Base-by-base conservation (phyloP, 2,113 vertebrate species). In the Rhea pennata region DNA sequence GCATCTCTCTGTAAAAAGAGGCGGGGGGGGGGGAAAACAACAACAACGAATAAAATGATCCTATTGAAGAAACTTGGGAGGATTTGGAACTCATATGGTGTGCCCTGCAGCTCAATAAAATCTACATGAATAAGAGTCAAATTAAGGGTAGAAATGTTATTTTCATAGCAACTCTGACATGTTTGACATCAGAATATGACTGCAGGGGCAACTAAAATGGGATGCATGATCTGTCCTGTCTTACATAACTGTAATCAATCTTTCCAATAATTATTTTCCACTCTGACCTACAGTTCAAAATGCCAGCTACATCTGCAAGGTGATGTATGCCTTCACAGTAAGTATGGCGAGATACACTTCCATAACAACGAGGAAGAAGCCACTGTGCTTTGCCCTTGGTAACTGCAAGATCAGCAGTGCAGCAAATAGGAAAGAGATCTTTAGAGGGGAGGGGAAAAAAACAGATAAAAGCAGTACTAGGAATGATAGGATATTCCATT, bases 121-220 rank as follows among this genome's bases (percentile, higher is more conserved):
- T 13, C 29, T 10, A 40, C 29, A 36, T 1, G 2, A n/a, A 48
- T 50, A 50, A 29, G 9, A 16, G 23, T 2, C 62, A 12, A 22
- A 4, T 1, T 1, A 53, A 42, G 29, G 39, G 42, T 6, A 24
- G 59, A 62, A 39, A 44, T 15, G 79, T 8, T 42, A 54, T 12
- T 80, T 50, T 20, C 46, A 8, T 3, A 5, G 12, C 14, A 21
- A 6, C n/a, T 39, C 56, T 3, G 29, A 1, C 46, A 12, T 0
- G 0, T 31, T 33, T 3, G 3, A 2, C 36, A 3, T 44, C 58
- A 7, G 4, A 5, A 12, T 0, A 6, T 26, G 29, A 27, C n/a
- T 1, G n/a, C 11, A 40, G 21, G 33, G 29, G 11, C 1, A 5
- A 16, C 27, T 54, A 2, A 1, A 66, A 8, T 0, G 14, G n/a